Conservation (phyloP, 2,797 vertebrate species). For the Labroides dimidiatus region DNA sequence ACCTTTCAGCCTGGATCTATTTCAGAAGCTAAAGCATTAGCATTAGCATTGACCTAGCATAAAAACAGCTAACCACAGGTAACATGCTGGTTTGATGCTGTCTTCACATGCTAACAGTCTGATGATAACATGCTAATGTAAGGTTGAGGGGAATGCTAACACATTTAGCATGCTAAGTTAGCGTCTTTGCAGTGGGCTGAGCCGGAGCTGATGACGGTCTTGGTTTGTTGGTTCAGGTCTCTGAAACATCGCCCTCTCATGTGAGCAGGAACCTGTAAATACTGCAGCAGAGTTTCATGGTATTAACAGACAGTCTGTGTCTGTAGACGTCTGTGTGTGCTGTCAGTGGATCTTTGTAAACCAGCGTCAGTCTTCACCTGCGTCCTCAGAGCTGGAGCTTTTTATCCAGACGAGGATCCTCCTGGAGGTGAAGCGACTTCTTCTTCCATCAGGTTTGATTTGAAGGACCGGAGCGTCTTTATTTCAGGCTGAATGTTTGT, state of each 20-base stretch:
- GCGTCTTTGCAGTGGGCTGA: too few species aligned
- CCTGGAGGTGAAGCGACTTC: conserved; percentile 11
- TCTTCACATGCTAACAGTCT: background rate
- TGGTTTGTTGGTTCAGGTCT: too few species aligned
- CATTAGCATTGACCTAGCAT: too few species aligned
- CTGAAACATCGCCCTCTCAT: background rate
- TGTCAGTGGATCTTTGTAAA: background rate
- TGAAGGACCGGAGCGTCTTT: conserved; percentile 38
- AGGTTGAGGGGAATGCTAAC: background rate
- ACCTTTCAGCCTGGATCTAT: too few species aligned
- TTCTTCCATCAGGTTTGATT: background rate
- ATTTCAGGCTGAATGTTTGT: conserved; percentile 26
- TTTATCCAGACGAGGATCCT: too few species aligned
- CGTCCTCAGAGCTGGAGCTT: too few species aligned
- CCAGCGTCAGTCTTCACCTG: conserved; percentile 15
- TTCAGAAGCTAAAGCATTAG: too few species aligned
- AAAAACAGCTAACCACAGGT: too few species aligned
- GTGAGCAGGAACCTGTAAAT: conserved; percentile 7
- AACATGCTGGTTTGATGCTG: background rate
- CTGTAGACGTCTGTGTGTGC: background rate
- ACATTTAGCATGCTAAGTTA: conserved; percentile 1
- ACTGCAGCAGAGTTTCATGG: background rate
- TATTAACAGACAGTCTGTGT: background rate
- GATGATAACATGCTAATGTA: background rate
- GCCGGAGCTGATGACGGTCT: too few species aligned